Evolutionary conservation across 2,113 vertebrate species (phyloP), one percentile per base, ranked within the genome.

Genomic region (Alosa alosa): DNA sequence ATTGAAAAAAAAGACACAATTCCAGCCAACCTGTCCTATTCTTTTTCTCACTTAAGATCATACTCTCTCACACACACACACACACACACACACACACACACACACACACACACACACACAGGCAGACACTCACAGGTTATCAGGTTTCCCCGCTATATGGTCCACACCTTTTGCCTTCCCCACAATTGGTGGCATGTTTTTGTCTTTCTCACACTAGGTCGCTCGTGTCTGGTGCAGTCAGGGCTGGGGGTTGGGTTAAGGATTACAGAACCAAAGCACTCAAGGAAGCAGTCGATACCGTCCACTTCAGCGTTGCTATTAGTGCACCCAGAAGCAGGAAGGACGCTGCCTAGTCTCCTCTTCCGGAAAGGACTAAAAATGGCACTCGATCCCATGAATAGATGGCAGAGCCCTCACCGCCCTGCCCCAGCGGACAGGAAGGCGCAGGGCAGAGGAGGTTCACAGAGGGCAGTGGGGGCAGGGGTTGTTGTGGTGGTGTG

Each of bases 291-390:
- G 68, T 60, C 41, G 22, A 52, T 52, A 36, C 31, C 36, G 50
- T 68, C 7, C 45, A 45, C 6, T 1, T 41, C 47, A 88, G 47
- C 2, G 4, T 46, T 39, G 50, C 41, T 83, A 84, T 83, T 50
- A 36, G 7, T 85, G 68, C 84, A 57, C 25, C 82, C 55, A 85
- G 85, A 90, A 55, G 15, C 84, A 84, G 83, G 81, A 83, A 81
- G 50, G 82, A 87, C n/a, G 64, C 89, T 86, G 82, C 81, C 64
- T 36, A 3, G 64, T 72, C 64, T 72, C 8, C 25, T 25, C 88
- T 89, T 85, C 60, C 86, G 86, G 83, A 81, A 88, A 49, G n/a
- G 81, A 90, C 90, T 92, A 91, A 91, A 92, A 90, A 91, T 87
- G 91, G 90, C 90, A 68, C 68, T 36, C 15, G 15, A 47, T 82